Evolutionary conservation across 1,140 invertebrate genomes (phyloP).

Genomic region (Platyura marginata): DNA sequence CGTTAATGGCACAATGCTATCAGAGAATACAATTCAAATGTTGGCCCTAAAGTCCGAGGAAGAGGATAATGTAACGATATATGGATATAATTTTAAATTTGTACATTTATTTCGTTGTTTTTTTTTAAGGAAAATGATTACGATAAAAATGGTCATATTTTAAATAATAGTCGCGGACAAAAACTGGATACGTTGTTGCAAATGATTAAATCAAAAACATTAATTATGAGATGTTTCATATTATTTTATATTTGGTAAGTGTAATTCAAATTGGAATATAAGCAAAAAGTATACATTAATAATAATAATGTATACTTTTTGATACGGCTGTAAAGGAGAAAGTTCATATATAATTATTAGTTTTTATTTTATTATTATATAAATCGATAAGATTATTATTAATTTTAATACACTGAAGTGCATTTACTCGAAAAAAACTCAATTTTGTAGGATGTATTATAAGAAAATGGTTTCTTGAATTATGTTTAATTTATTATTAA

Average conservation of each 20-base stretch:
- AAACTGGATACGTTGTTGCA: constrained; percentile 24
- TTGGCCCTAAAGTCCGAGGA: constrained; percentile 9
- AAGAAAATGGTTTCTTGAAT: no score
- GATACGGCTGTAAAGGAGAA: no score
- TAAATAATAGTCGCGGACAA: constrained; percentile 14
- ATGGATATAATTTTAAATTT: background rate
- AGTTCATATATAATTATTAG: no score
- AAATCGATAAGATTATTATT: no score
- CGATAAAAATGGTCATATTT: background rate
- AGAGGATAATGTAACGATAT: constrained; percentile 1
- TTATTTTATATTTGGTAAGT: constrained; percentile 33
- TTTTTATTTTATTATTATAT: no score
- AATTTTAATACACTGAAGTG: no score
- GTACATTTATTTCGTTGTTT: background rate
- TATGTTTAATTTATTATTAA: no score
- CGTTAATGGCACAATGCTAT: constrained; percentile 30
- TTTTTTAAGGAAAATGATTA: background rate
- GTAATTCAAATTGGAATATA: no score
- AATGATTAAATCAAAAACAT: constrained; percentile 26
- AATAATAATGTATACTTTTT: no score
- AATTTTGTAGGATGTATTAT: no score
- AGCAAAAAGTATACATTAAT: no score
- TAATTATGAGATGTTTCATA: constrained; percentile 25
- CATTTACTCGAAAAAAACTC: no score
- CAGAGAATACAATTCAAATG: constrained; percentile 22